Base-by-base conservation (phyloP, 2,797 vertebrate genomes). In the Eleutherodactylus coqui region DNA sequence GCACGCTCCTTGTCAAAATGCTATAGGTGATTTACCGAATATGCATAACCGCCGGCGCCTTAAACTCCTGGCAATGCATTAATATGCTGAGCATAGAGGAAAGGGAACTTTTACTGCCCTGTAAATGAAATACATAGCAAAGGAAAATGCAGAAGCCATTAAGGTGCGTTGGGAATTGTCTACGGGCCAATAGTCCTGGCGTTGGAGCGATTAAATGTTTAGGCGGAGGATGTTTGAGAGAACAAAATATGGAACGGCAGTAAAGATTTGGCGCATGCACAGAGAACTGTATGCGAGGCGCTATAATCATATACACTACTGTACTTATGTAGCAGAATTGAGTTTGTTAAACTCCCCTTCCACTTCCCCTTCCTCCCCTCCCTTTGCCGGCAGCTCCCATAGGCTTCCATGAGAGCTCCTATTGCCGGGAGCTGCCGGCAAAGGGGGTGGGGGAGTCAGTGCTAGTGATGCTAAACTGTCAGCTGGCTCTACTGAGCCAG, bases 1-100 rank as follows among this genome's bases (percentile, higher is more conserved):
- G 69, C 77, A 75, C 75, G 29, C 24, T 80, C 29, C 78, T 13
- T 86, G 78, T 81, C 84, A 86, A 75, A 80, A 17, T 81, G 69
- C 84, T 72, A 75, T 75, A 75, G 78, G 84, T 86, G 69, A 86
- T 81, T 86, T 86, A 53, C 62, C 24, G 62, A 62, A 81, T 32
- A 72, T 75, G 78, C 43, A 43, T 47, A 38, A 80, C 64, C 70
- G 19, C 32, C 62, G 69, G 76, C 17, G 43, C 38, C 82, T 47
- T 21, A 84, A 49, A 64, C 41, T 64, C 49, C 60, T 80, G 77
- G 41, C 77, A 45, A 29, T 49, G 51, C 19, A 32, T 43, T 27
- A 41, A 73, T 45, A 21, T 72, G 38, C 64, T 79, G 51, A 80
- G 76, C 19, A 73, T 27, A 47, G 73, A 58, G 75, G 36, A 72